A percentile compares a stretch with the other conserved stretches of the same genome.
Evolutionary conservation across 2,797 vertebrate genomes (phyloP).

Genomic region (Esox masquinongy): DNA sequence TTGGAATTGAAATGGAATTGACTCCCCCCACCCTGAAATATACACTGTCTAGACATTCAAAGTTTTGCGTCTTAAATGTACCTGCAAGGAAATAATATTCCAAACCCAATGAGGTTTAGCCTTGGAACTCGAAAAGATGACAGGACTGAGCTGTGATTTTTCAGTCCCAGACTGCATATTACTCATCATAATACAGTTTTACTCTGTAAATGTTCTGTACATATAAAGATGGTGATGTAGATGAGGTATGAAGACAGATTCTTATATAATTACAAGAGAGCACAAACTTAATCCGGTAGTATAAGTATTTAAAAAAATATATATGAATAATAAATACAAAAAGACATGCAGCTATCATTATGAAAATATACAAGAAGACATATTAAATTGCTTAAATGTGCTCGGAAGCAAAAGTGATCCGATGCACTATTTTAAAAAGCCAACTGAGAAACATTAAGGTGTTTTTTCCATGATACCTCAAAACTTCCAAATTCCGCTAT

Average conservation of each 20-base stretch:
- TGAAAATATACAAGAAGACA: neutral
- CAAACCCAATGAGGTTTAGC: neutral
- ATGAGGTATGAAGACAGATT: conserved; percentile 27
- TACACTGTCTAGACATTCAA: too few species aligned
- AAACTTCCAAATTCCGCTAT: neutral
- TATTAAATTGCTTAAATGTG: neutral
- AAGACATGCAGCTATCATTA: neutral
- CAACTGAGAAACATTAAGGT: neutral
- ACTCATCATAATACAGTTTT: neutral
- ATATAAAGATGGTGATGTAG: neutral
- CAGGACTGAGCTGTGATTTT: conserved; percentile 9
- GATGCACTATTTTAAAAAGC: conserved; percentile 13
- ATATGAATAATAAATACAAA: neutral
- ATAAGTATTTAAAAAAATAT: neutral
- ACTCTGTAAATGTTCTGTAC: conserved; percentile 1
- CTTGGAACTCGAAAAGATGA: neutral
- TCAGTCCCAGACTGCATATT: neutral
- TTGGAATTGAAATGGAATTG: too few species aligned
- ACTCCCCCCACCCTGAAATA: too few species aligned
- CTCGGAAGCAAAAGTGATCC: neutral
- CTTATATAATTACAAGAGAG: neutral
- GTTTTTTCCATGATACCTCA: conserved; percentile 1
- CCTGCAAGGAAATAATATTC: neutral
- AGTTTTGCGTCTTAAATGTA: neutral
- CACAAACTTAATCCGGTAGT: neutral